These are phyloP conservation scores for Pseudococcus longispinus DNA, from an alignment of 2,888 invertebrate species.

Conservation along the genomic window DNA sequence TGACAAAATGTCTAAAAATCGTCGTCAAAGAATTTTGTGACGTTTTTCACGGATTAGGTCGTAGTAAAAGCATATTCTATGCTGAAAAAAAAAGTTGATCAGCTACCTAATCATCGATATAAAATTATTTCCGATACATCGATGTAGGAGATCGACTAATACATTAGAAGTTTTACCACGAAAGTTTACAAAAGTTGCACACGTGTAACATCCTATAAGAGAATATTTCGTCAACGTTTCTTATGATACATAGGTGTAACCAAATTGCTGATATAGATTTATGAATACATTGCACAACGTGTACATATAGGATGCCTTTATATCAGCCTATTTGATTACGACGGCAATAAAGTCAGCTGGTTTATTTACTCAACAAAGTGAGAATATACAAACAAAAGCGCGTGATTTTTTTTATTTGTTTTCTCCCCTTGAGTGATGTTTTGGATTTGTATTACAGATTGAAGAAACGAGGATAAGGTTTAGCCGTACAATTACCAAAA, in stretches of 20 bases:
- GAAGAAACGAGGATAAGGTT: not conserved
- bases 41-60: too few species aligned
- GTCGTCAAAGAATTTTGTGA: too few species aligned
- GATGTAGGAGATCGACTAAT: too few species aligned
- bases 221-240: not conserved
- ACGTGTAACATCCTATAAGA: not conserved
- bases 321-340: not conserved
- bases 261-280: not conserved
- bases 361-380: slow-evolving; percentile 6
- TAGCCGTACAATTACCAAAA: not conserved
- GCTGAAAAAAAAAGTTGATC: too few species aligned
- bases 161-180: too few species aligned
- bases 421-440: not conserved
- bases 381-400: not conserved
- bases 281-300: not conserved
- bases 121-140: too few species aligned
- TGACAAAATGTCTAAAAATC: too few species aligned
- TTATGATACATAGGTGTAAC: not conserved
- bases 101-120: too few species aligned
- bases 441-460: not conserved
- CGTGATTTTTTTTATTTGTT: slow-evolving; percentile 10
- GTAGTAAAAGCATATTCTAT: too few species aligned
- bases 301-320: not conserved
- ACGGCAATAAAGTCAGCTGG: not conserved
- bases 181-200: too few species aligned